Evolutionary conservation across 2,888 invertebrate genomes (phyloP).

Genomic region (Exephanes ischioxanthus): DNA sequence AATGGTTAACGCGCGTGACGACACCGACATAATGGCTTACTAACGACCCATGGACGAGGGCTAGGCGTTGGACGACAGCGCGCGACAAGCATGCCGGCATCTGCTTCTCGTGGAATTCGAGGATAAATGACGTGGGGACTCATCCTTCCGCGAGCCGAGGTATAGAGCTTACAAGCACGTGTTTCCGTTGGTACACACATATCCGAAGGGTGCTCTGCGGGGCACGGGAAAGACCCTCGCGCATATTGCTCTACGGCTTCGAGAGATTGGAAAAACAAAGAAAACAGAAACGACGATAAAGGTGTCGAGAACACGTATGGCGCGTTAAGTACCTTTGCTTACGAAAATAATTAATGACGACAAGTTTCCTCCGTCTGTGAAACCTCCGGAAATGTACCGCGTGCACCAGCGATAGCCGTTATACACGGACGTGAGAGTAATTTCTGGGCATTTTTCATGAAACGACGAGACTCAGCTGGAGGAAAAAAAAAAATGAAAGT

Average conservation of each 20-base stretch:
- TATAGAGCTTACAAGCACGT: constrained; percentile 49
- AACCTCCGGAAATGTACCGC: constrained; percentile 41
- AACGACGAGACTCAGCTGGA: constrained; percentile 16
- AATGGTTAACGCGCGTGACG: constrained; percentile 77
- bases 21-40: constrained; percentile 77
- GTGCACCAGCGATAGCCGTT: neutral
- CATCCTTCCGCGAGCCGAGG: constrained; percentile 68
- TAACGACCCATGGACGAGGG: constrained; percentile 76
- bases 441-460: constrained; percentile 27
- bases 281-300: constrained; percentile 7
- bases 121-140: constrained; percentile 67
- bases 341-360: constrained; percentile 57
- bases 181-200: constrained; percentile 34
- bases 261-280: constrained; percentile 22
- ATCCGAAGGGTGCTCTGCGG: neutral
- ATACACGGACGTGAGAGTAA: constrained; percentile 9
- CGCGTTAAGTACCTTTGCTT: constrained; percentile 22
- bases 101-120: constrained; percentile 66
- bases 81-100: constrained; percentile 54
- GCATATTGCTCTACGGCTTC: constrained; percentile 36
- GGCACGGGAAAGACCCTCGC: constrained; percentile 26
- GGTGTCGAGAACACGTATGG: constrained; percentile 19
- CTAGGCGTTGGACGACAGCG: constrained; percentile 66
- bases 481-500: constrained; percentile 26
- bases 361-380: constrained; percentile 31